Evolutionary conservation across 2,888 invertebrate genomes (phyloP).

Genomic region (Buathra laborator): DNA sequence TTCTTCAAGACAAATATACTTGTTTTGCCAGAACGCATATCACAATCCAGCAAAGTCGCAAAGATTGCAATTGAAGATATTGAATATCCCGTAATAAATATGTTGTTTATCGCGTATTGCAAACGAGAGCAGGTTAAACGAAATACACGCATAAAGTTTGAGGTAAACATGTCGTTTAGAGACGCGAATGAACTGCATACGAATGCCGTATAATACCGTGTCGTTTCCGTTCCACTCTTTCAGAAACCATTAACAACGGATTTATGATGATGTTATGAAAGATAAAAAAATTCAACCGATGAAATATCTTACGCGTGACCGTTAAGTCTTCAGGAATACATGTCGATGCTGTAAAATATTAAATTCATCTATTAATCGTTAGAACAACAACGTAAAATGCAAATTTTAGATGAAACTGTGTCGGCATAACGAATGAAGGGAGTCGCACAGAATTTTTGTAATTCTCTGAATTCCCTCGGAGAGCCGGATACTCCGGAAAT

Average conservation of each 20-base stretch:
- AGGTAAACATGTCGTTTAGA: background rate
- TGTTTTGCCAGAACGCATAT: background rate
- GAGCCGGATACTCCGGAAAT: conserved; percentile 31
- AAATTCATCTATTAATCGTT: background rate
- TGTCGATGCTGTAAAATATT: conserved; percentile 7
- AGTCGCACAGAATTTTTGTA: background rate
- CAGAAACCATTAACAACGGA: conserved; percentile 5
- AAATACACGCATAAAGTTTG: background rate
- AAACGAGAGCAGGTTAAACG: background rate
- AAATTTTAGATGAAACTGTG: background rate
- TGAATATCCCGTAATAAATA: background rate
- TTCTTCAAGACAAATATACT: too few relatives aligned
- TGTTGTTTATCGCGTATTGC: background rate
- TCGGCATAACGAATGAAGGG: conserved; percentile 3
- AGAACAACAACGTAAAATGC: background rate
- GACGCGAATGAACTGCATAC: background rate
- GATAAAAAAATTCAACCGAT: background rate
- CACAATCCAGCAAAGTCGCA: background rate
- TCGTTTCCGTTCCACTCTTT: background rate
- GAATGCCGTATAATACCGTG: background rate
- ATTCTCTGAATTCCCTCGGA: conserved; percentile 9
- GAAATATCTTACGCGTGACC: conserved; percentile 1
- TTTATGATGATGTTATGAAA: background rate
- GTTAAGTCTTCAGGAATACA: background rate
- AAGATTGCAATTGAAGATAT: background rate